Conservation (phyloP, 2,797 vertebrate species). For the Lepilemur ruficaudatus region DNA sequence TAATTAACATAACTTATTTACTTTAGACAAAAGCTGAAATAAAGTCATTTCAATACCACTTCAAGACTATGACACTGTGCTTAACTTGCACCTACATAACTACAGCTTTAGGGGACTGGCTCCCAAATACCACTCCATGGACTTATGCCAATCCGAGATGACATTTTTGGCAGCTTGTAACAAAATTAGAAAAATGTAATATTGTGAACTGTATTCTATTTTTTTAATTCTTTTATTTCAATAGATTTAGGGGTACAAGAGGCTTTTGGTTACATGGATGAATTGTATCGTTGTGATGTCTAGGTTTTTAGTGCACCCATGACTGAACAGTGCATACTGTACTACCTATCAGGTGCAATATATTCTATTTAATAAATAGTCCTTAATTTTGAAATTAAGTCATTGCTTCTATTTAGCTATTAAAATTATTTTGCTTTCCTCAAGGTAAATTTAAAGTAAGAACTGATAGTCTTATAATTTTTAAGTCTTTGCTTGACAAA, state of each 20-base stretch:
- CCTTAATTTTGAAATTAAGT: conserved; percentile 39
- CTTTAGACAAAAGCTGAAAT: conserved; percentile 9
- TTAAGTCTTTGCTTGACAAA: neutral
- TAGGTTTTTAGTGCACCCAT: too few species aligned
- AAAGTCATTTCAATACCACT: neutral
- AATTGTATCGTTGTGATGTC: too few species aligned
- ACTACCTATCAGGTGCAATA: too few species aligned
- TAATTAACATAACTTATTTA: neutral
- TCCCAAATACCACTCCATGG: neutral
- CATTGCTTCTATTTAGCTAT: neutral
- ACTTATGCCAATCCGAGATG: neutral
- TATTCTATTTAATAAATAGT: neutral
- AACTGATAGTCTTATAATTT: neutral
- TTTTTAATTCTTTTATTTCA: too few species aligned
- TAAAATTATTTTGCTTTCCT: neutral
- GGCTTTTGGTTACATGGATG: too few species aligned
- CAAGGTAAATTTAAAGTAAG: neutral
- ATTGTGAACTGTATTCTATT: neutral
- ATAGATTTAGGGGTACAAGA: too few species aligned
- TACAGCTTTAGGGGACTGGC: neutral
- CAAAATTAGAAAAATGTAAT: neutral
- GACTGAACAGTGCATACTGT: too few species aligned
- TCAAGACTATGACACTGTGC: neutral
- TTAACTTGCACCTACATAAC: neutral
- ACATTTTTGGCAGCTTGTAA: neutral